Percentiles rank a stretch among this genome's conserved stretches.
phyloP scores from a whole-genome alignment of 2,113 vertebrate genomes.

The Megaleporinus macrocephalus region DNA sequence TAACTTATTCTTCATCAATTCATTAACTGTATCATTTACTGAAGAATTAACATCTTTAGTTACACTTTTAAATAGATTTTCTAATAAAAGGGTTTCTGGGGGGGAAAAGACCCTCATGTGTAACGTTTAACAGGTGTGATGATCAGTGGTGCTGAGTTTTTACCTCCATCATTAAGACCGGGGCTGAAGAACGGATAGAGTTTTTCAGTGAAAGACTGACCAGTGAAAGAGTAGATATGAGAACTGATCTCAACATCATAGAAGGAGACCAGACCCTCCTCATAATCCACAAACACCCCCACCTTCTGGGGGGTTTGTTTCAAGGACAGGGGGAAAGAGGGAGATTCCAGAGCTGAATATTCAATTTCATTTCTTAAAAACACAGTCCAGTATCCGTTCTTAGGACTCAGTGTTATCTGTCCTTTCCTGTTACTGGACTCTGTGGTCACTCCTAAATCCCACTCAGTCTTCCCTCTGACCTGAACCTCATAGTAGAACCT shows the following conservation, averaged over 20 bases:
- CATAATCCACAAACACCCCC: slow-evolving; percentile 18
- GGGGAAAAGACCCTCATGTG: no score
- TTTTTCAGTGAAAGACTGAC: neutral
- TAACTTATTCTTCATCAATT: no score
- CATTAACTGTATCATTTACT: no score
- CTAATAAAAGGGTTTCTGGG: no score
- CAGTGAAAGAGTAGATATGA: slow-evolving; percentile 7
- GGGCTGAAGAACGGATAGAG: neutral
- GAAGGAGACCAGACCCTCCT: slow-evolving; percentile 3
- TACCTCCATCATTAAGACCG: neutral
- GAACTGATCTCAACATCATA: neutral
- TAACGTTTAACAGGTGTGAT: slow-evolving; percentile 11
- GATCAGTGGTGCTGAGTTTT: slow-evolving; percentile 15
- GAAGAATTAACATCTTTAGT: no score
- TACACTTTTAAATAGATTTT: no score
- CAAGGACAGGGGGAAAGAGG: neutral
- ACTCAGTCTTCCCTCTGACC: neutral
- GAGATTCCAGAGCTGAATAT: neutral
- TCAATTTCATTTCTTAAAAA: neutral
- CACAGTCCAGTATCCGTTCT: slow-evolving; percentile 1
- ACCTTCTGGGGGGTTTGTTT: slow-evolving; percentile 22
- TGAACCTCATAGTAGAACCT: slow-evolving; percentile 34
- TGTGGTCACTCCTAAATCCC: slow-evolving; percentile 18
- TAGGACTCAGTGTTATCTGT: neutral
- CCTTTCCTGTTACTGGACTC: neutral